These are phyloP conservation scores for Cryptops parisi DNA, from an alignment of 2,888 invertebrate species.

Conservation along the genomic window DNA sequence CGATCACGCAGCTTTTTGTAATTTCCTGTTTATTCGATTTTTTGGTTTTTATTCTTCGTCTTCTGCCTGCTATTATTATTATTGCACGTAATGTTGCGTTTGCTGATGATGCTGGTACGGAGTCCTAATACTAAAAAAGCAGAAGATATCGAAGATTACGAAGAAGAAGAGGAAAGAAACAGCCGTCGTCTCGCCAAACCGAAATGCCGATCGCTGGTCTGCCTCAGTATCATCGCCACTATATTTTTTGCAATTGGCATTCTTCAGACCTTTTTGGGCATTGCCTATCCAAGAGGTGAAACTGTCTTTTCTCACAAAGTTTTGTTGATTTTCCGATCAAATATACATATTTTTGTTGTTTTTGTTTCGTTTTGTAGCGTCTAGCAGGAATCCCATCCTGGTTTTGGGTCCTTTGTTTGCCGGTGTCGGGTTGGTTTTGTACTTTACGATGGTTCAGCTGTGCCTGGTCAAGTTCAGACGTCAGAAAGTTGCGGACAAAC, in stretches of 20 bases:
- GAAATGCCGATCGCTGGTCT: not conserved
- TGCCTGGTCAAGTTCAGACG: not conserved
- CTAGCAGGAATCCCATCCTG: not conserved
- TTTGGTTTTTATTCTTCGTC: too few species aligned
- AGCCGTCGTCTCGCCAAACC: not conserved
- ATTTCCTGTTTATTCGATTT: too few species aligned
- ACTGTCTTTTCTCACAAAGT: too few species aligned
- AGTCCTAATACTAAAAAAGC: too few species aligned
- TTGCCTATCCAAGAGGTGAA: constrained; percentile 5
- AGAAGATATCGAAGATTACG: too few species aligned
- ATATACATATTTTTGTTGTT: too few species aligned
- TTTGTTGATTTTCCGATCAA: too few species aligned
- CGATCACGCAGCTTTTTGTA: too few species aligned
- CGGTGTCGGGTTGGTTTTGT: not conserved
- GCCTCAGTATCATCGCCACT: not conserved
- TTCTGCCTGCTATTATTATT: too few species aligned
- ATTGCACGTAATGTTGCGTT: too few species aligned
- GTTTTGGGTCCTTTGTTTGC: constrained; percentile 6
- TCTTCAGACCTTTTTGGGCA: constrained; percentile 2
- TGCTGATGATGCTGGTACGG: too few species aligned
- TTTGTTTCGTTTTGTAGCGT: not conserved
- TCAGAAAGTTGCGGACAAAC: not conserved
- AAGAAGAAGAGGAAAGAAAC: not conserved
- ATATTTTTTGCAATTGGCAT: constrained; percentile 4
- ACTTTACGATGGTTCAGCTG: constrained; percentile 1